These are phyloP conservation scores for Ylistrum balloti DNA, from an alignment of 1,140 invertebrate genomes.

Conservation along the genomic window DNA sequence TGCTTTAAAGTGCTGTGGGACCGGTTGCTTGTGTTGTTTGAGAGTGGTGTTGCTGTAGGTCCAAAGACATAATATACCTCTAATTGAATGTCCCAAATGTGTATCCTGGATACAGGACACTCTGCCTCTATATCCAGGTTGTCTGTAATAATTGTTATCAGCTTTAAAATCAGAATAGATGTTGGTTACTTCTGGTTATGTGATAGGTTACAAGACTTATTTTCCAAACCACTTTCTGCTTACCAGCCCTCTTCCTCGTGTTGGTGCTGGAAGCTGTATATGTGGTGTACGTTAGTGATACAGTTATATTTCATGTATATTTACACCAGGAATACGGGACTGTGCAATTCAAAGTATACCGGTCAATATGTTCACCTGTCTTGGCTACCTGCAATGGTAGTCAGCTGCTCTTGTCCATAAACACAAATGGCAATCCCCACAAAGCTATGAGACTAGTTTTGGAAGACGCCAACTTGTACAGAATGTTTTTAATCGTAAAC, in stretches of 20 bases:
- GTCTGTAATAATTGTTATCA: not conserved
- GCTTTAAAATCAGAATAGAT: not conserved
- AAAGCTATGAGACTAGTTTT: not conserved
- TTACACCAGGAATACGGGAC: not conserved
- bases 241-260: not conserved
- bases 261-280: not conserved
- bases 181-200: not conserved
- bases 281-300: not conserved
- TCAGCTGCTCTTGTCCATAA: not conserved
- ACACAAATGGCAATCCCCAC: not conserved
- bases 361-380: not conserved
- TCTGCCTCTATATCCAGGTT: not conserved
- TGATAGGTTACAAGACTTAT: not conserved
- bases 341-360: slow-evolving; percentile 24
- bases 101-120: not conserved
- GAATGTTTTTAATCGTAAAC: not conserved
- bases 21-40: not conserved
- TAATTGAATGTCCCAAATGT: not conserved
- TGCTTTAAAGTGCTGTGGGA: not conserved
- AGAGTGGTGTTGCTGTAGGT: slow-evolving; percentile 1
- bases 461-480: not conserved
- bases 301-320: not conserved
- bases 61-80: not conserved
- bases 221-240: not conserved
- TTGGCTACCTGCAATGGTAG: not conserved